phyloP scores from a whole-genome alignment of 1,140 invertebrate species.

The Drosophila nigromelanica region DNA sequence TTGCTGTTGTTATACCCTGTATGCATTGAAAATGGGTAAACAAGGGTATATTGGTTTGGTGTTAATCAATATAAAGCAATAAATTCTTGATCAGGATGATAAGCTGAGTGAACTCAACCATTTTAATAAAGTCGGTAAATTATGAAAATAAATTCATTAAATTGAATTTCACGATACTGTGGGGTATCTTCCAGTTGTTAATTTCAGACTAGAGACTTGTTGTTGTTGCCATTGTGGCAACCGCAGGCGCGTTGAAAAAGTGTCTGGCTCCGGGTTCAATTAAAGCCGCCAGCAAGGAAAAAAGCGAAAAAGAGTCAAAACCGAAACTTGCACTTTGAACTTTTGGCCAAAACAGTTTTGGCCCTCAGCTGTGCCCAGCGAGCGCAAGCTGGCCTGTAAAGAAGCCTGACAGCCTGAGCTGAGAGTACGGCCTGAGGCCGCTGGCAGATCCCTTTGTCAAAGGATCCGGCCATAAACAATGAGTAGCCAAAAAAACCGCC shows the following conservation, averaged over 20 bases:
- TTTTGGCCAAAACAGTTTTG: constrained; percentile 32
- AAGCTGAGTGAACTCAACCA: no score
- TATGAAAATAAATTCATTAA: no score
- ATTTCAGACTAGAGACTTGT: no score
- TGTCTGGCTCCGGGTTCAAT: constrained; percentile 61
- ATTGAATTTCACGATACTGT: no score
- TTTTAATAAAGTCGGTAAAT: no score
- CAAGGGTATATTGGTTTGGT: no score
- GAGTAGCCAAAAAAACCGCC: constrained; percentile 18
- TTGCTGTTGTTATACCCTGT: constrained; percentile 24
- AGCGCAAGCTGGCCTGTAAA: background rate
- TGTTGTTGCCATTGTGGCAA: constrained; percentile 1
- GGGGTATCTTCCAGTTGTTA: background rate
- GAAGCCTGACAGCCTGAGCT: background rate
- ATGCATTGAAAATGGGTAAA: constrained; percentile 17
- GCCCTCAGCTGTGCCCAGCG: constrained; percentile 20
- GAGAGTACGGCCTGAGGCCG: background rate
- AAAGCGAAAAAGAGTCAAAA: constrained; percentile 14
- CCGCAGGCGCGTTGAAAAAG: constrained; percentile 1
- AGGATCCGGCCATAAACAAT: constrained; percentile 47
- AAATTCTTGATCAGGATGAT: no score
- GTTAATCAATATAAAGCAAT: no score
- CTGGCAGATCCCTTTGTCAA: constrained; percentile 38
- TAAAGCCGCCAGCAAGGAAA: constrained; percentile 64
- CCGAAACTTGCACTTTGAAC: constrained; percentile 46